A percentile compares a stretch with the other conserved stretches of the same genome.
Conservation (phyloP, 2,888 invertebrate genomes). For the Polymixis flavicincta region DNA sequence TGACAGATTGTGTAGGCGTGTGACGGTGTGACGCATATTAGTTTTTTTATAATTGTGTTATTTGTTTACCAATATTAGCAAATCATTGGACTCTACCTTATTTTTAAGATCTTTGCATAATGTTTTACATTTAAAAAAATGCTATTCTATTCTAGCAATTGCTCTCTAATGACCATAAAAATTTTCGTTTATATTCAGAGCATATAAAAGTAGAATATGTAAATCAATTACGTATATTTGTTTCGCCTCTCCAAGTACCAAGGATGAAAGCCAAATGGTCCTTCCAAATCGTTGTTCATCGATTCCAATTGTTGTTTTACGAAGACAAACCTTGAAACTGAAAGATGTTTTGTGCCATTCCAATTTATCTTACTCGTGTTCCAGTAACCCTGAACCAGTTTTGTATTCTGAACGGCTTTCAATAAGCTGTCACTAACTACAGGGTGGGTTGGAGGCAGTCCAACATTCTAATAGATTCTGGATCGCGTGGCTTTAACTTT, state of each 20-base stretch:
- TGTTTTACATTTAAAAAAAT: too few species aligned
- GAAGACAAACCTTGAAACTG: constrained; percentile 35
- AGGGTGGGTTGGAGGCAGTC: constrained; percentile 55
- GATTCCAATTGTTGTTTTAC: constrained; percentile 14
- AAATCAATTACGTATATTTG: not conserved
- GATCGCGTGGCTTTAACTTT: constrained; percentile 31
- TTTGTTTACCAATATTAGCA: too few species aligned
- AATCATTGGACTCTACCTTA: too few species aligned
- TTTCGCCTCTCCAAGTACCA: not conserved
- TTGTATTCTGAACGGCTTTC: constrained; percentile 44
- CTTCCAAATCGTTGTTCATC: not conserved
- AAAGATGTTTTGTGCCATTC: constrained; percentile 39
- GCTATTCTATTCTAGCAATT: too few species aligned
- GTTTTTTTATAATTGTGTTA: too few species aligned
- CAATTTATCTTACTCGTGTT: constrained; percentile 48
- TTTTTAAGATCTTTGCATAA: too few species aligned
- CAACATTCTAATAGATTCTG: constrained; percentile 60
- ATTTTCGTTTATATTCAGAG: not conserved
- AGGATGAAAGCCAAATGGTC: constrained; percentile 5
- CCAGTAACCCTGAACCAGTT: constrained; percentile 59
- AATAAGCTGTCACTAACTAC: constrained; percentile 54
- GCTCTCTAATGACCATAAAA: not conserved
- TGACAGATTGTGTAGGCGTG: not conserved
- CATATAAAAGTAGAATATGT: not conserved
- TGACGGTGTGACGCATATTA: too few species aligned